These are phyloP conservation scores for Blera fallax DNA, from an alignment of 2,888 invertebrate genomes.

Conservation along the genomic window DNA sequence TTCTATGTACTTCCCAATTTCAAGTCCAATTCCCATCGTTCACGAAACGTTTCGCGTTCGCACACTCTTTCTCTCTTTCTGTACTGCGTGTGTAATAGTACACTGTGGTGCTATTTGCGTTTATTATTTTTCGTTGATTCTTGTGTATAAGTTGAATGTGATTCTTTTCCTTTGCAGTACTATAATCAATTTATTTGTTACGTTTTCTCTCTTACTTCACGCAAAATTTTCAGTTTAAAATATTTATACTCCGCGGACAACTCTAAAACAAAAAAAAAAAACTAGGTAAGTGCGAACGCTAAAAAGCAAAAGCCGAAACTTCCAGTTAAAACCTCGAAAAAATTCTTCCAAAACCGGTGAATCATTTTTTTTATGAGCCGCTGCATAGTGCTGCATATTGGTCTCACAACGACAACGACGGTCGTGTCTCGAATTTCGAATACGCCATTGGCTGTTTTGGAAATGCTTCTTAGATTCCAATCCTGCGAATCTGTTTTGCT, in stretches of 20 bases:
- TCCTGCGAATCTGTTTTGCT: conserved; percentile 20
- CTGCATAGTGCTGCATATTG: conserved; percentile 38
- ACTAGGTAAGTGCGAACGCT: conserved; percentile 43
- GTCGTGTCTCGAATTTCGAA: conserved; percentile 23
- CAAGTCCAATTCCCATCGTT: background rate
- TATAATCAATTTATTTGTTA: conserved; percentile 62
- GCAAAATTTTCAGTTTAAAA: conserved; percentile 35
- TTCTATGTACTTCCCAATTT: background rate
- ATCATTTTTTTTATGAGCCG: conserved; percentile 53
- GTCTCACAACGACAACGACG: conserved; percentile 27
- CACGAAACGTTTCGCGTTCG: conserved; percentile 26
- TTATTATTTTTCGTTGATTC: conserved; percentile 72
- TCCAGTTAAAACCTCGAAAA: background rate
- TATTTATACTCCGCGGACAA: background rate
- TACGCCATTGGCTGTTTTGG: conserved; percentile 40
- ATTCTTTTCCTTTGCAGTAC: conserved; percentile 62
- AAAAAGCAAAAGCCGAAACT: conserved; percentile 2
- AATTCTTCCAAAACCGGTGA: conserved; percentile 58
- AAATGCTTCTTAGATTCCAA: conserved; percentile 20
- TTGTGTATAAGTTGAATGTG: conserved; percentile 70
- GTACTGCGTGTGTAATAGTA: conserved; percentile 36
- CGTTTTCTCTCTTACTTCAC: conserved; percentile 47
- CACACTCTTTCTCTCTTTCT: conserved; percentile 56
- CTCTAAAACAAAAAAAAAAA: conserved; percentile 3
- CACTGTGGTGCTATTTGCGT: conserved; percentile 61